A percentile compares a stretch with the other conserved stretches of the same genome.
Conservation (phyloP, 2,797 vertebrate species). For the Catamblyrhynchus diadema region DNA sequence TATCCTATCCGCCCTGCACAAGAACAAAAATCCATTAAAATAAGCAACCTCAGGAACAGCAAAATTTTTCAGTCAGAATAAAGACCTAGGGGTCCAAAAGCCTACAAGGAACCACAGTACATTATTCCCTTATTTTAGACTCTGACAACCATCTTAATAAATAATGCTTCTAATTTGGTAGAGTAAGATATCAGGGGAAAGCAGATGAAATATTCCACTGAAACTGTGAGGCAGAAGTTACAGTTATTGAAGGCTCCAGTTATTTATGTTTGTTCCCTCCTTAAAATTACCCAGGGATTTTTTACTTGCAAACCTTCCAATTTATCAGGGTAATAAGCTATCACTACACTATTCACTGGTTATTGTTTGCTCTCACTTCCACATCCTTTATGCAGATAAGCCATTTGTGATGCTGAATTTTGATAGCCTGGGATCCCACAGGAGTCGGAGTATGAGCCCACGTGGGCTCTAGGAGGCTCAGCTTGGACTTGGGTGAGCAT, state of each 20-base stretch:
- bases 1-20: background rate
- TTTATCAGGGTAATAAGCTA: background rate
- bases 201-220: background rate
- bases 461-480: background rate
- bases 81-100: background rate
- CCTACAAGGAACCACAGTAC: background rate
- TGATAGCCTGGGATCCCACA: background rate
- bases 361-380: background rate
- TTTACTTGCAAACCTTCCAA: background rate
- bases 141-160: background rate
- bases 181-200: background rate
- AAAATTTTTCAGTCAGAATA: background rate
- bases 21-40: background rate
- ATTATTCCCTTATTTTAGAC: background rate
- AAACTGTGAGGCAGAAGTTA: background rate
- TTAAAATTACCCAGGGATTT: background rate
- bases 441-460: background rate
- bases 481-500: background rate
- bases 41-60: background rate
- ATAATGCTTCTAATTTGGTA: background rate
- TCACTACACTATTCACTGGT: background rate
- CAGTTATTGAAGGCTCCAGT: background rate
- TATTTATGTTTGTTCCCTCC: background rate
- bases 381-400: conserved; percentile 3
- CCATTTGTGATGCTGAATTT: background rate